These are phyloP conservation scores for Camponotus pennsylvanicus DNA, from an alignment of 1,140 invertebrate species.

Conservation along the genomic window DNA sequence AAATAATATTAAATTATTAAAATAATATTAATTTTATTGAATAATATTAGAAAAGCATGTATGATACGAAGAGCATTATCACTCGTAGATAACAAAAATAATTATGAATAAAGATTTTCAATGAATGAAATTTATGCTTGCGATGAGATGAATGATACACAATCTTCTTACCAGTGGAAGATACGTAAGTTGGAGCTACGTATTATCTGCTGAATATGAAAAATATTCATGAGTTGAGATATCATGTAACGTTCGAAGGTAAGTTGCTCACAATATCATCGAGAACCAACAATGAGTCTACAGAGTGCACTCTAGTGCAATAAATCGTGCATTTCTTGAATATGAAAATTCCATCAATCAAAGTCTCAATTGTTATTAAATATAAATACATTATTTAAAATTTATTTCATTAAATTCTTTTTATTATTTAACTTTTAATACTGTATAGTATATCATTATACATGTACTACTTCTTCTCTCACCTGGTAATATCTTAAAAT, in stretches of 20 bases:
- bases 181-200: neutral
- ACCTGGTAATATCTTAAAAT: neutral
- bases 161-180: neutral
- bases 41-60: neutral
- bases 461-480: no score
- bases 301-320: constrained; percentile 23
- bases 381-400: neutral
- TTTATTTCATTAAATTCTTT: constrained; percentile 2
- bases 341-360: neutral
- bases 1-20: no score
- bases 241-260: constrained; percentile 9
- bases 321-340: neutral
- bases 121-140: neutral
- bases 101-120: neutral
- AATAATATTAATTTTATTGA: neutral
- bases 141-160: neutral
- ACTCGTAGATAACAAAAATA: neutral
- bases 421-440: neutral
- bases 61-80: neutral
- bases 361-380: neutral
- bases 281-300: constrained; percentile 1
- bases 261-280: neutral
- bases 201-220: neutral
- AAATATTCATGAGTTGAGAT: neutral
- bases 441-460: neutral